Evolutionary conservation across 2,113 vertebrate species (phyloP).

Genomic region (Furnarius figulus): DNA sequence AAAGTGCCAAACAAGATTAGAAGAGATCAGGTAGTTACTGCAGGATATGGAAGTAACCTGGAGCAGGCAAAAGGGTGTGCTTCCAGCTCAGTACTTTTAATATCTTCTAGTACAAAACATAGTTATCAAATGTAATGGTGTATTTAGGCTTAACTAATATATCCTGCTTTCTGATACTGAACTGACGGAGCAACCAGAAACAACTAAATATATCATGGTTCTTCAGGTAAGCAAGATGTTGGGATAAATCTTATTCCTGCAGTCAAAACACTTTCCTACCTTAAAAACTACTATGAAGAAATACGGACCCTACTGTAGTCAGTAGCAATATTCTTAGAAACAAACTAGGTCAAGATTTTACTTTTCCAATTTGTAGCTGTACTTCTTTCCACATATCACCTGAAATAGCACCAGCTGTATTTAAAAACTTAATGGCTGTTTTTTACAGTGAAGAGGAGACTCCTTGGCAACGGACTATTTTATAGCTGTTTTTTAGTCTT

Average conservation of each 20-base stretch:
- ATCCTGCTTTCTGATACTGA: not conserved
- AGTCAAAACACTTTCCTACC: not conserved
- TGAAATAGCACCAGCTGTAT: constrained; percentile 26
- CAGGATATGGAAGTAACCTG: not conserved
- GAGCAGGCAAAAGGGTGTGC: not conserved
- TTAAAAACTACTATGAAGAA: not conserved
- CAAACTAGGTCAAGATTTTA: not conserved
- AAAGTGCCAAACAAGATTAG: not conserved
- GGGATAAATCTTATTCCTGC: not conserved
- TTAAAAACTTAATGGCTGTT: not conserved
- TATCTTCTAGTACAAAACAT: not conserved
- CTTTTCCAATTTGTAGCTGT: not conserved
- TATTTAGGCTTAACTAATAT: not conserved
- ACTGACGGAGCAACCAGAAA: not conserved
- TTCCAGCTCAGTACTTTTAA: not conserved
- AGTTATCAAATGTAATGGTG: not conserved
- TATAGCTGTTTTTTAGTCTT: constrained; percentile 12
- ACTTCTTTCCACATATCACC: not conserved
- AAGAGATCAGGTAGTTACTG: not conserved
- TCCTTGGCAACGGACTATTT: not conserved
- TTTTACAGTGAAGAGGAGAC: constrained; percentile 3
- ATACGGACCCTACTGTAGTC: not conserved
- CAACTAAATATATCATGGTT: not conserved
- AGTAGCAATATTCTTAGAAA: not conserved
- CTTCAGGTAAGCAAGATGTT: not conserved